Conservation (phyloP, 2,797 vertebrate species). For the Coregonus suidteri region DNA sequence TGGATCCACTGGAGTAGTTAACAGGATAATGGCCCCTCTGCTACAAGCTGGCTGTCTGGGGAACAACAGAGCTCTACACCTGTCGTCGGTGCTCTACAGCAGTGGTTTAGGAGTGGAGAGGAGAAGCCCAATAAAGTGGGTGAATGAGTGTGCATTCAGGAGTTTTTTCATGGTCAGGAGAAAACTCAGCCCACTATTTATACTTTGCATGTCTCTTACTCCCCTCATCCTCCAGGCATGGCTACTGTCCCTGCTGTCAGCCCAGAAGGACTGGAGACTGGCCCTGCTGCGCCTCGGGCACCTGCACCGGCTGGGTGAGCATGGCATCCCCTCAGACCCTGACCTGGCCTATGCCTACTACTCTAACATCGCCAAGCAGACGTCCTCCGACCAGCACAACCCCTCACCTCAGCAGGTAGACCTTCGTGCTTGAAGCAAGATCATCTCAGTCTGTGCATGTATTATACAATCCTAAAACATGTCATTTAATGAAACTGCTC, state of each 20-base stretch:
- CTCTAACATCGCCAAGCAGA: constrained; percentile 78
- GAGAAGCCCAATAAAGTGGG: constrained; percentile 70
- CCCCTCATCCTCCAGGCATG: constrained; percentile 67
- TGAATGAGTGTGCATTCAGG: not conserved
- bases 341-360: constrained; percentile 82
- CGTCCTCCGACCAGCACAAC: constrained; percentile 64
- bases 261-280: constrained; percentile 75
- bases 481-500: not conserved
- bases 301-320: constrained; percentile 73
- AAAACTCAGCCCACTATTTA: not conserved
- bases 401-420: constrained; percentile 73
- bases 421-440: not conserved
- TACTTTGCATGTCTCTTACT: constrained; percentile 5
- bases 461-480: not conserved
- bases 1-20: constrained; percentile 33
- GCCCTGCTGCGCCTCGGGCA: constrained; percentile 77
- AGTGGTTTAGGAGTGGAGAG: constrained; percentile 68
- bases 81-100: constrained; percentile 74
- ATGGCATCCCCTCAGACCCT: constrained; percentile 59
- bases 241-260: constrained; percentile 74
- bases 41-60: constrained; percentile 79
- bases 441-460: not conserved
- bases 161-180: not conserved
- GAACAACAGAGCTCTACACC: constrained; percentile 71
- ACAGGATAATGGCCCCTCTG: constrained; percentile 67